Base-by-base conservation (phyloP, 1,140 invertebrate genomes). In the Drosophila bipectinata region DNA sequence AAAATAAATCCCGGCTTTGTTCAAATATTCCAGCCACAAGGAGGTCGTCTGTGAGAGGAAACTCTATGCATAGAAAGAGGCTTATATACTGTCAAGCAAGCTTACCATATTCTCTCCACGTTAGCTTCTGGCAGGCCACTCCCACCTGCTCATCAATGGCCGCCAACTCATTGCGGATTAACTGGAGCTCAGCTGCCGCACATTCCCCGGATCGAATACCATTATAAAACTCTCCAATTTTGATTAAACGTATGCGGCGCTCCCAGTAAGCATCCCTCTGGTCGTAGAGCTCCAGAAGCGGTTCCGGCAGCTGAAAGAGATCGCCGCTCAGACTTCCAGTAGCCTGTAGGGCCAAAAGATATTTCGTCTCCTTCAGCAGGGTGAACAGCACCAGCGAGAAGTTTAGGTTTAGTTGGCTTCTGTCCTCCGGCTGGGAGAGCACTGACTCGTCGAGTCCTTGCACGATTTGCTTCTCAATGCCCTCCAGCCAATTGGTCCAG, bases 171-270 rank as follows among this genome's bases (percentile, higher is more conserved):
- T 52, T 52, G 24, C 51, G 57, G 58, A 91, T 91, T 10, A 91
- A 41, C 57, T 79, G 90, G 18, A 90, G 63, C 37, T 90, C 90
- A 2, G 83, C 88, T 7, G 47, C 57, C 3, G 68, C 75, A 34
- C 84, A 80, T 28, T 84, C 77, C 0, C 79, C 88, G 2, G 57
- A 51, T 1, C 93, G 90, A 15, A 96, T 93, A 89, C 94, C 93
- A 92, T 96, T 96, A 84, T 93, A 94, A 91, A 92, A 93, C 83
- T 93, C 92, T 0, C 92, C 89, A 57, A 92, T 93, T 63, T 93
- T 81, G 30, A 92, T 92, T 21, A 93, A 80, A 32, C 91, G 91
- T 14, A 91, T 83, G 47, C 90, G 90, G n/a, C 90, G 90, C 32
- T 91, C 81, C 78, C 88, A 90, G 32, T 94, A 89, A 41, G 91